phyloP scores from a whole-genome alignment of 2,797 vertebrate species.

The Graptemys geographica region DNA sequence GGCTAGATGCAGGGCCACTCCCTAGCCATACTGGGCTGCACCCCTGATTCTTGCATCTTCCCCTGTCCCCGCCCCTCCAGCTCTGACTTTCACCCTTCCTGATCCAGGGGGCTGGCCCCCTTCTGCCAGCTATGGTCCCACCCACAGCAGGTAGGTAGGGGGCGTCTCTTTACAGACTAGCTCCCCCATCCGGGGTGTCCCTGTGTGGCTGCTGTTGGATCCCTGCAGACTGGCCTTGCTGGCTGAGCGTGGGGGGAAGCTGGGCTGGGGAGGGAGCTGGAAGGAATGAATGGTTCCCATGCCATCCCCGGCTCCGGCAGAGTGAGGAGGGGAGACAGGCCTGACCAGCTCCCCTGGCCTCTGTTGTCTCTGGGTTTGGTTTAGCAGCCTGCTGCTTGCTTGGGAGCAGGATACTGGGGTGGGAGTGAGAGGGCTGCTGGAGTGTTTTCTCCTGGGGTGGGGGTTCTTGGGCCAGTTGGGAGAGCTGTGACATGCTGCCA shows the following conservation, averaged over 20 bases:
- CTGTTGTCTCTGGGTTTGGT: not conserved
- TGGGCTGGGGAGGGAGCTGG: not conserved
- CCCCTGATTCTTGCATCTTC: not conserved
- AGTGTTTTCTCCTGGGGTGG: not conserved
- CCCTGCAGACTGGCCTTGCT: not conserved
- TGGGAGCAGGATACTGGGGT: not conserved
- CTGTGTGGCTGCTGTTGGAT: not conserved
- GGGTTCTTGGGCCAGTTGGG: not conserved
- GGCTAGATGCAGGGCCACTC: not conserved
- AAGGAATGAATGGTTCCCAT: not conserved
- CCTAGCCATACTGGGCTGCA: no score
- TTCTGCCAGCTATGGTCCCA: not conserved
- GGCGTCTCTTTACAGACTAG: no score
- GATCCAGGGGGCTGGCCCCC: not conserved
- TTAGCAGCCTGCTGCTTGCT: not conserved
- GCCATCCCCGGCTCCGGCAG: not conserved
- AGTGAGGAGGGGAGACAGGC: not conserved
- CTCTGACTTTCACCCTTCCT: not conserved
- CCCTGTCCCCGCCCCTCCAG: not conserved
- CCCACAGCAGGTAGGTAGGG: not conserved
- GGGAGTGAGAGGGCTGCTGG: not conserved
- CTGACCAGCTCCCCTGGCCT: not conserved
- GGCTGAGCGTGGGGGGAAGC: not conserved
- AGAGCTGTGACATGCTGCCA: not conserved
- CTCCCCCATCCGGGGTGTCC: no score